Evolutionary conservation across 2,797 vertebrate genomes (phyloP).

Genomic region (Notamacropus eugenii): DNA sequence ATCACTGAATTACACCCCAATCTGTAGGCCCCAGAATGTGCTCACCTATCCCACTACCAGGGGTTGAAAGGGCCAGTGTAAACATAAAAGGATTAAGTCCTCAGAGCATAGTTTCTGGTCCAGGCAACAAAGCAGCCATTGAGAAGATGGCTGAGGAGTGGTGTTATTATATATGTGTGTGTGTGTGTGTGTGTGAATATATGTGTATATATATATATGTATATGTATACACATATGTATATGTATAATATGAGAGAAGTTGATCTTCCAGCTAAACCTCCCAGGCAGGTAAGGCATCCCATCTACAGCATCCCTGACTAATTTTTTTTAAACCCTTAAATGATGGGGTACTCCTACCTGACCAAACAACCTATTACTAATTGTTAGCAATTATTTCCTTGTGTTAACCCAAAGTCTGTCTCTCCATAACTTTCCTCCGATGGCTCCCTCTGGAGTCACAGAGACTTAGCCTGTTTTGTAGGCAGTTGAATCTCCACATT

Average conservation of each 20-base stretch:
- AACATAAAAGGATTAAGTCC: background rate
- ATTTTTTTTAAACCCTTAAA: background rate
- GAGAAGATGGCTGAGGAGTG: background rate
- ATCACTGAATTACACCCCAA: background rate
- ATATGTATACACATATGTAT: no score
- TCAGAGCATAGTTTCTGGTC: background rate
- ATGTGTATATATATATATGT: no score
- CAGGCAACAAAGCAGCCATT: background rate
- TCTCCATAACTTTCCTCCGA: background rate
- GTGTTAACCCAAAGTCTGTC: background rate
- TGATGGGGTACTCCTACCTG: background rate
- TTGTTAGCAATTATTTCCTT: background rate
- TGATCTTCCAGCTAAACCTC: background rate
- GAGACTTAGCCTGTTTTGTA: background rate
- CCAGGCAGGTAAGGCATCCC: background rate
- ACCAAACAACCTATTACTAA: background rate
- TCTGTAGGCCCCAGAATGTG: background rate
- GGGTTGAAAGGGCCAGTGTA: no score
- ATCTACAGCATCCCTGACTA: background rate
- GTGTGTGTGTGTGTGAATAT: no score
- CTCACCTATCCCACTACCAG: background rate
- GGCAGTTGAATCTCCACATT: background rate
- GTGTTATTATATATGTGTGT: background rate
- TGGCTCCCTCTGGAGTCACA: background rate
- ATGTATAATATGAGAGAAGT: background rate